Percentiles rank a stretch among this genome's conserved stretches.
Evolutionary conservation across 1,140 invertebrate genomes (phyloP).

Genomic region (Pseudoatta argentina): DNA sequence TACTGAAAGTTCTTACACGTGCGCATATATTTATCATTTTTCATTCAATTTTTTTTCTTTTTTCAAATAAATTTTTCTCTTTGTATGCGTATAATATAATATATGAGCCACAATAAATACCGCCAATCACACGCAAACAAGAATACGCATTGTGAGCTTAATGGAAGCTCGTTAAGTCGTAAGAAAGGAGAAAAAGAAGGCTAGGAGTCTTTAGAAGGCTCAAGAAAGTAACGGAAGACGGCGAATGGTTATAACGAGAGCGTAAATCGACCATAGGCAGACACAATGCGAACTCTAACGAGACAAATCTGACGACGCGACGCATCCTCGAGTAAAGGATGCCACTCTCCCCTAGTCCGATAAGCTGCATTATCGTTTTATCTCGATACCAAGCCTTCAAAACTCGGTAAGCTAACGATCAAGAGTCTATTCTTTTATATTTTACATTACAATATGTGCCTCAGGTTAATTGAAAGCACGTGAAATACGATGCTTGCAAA

Average conservation of each 20-base stretch:
- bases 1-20: not conserved
- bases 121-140: conserved; percentile 38
- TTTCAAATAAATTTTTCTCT: not conserved
- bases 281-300: conserved; percentile 86
- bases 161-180: conserved; percentile 75
- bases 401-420: conserved; percentile 48
- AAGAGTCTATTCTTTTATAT: conserved; percentile 2
- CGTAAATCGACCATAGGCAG: conserved; percentile 80
- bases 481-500: not conserved
- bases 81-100: not conserved
- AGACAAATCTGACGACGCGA: conserved; percentile 86
- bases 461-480: conserved; percentile 25
- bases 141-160: conserved; percentile 70
- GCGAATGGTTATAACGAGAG: conserved; percentile 67
- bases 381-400: conserved; percentile 43
- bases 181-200: conserved; percentile 24
- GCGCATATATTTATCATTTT: not conserved
- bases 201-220: not conserved
- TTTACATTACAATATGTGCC: conserved; percentile 27
- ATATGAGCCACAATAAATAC: conserved; percentile 18
- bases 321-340: conserved; percentile 77
- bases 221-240: conserved; percentile 57
- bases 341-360: conserved; percentile 54
- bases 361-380: conserved; percentile 49
- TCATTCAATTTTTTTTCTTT: not conserved